Conservation (phyloP, 2,797 vertebrate genomes). For the Myripristis murdjan region DNA sequence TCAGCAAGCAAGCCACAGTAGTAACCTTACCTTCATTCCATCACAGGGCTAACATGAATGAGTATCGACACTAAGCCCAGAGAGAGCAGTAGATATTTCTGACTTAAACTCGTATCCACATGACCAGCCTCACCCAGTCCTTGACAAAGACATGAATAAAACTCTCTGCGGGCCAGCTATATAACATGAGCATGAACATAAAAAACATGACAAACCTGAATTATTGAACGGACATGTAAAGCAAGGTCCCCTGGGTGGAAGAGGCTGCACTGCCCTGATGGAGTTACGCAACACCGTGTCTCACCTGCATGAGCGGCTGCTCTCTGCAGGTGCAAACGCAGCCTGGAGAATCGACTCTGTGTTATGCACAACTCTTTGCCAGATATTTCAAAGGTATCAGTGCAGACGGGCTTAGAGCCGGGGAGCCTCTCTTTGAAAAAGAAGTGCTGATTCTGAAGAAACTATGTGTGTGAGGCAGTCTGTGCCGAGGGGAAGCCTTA, state of each 20-base stretch:
- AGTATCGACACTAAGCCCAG: slow-evolving; percentile 17
- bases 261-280: slow-evolving; percentile 33
- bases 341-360: slow-evolving; percentile 65
- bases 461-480: slow-evolving; percentile 30
- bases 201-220: slow-evolving; percentile 44
- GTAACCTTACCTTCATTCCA: background rate
- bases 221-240: slow-evolving; percentile 37
- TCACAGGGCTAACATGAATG: background rate
- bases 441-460: slow-evolving; percentile 59
- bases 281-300: slow-evolving; percentile 48
- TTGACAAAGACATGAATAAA: background rate
- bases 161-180: background rate
- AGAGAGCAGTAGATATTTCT: slow-evolving; percentile 17
- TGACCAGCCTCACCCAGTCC: slow-evolving; percentile 1
- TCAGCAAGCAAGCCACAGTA: background rate
- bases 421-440: slow-evolving; percentile 37
- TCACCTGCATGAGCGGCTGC: slow-evolving; percentile 71
- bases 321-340: slow-evolving; percentile 65
- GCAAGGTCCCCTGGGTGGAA: background rate
- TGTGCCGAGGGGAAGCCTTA: slow-evolving; percentile 33
- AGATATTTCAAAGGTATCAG: slow-evolving; percentile 38
- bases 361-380: slow-evolving; percentile 71
- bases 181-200: slow-evolving; percentile 47
- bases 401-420: slow-evolving; percentile 34
- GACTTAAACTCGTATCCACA: slow-evolving; percentile 9